These are phyloP conservation scores for Endomychus coccineus DNA, from an alignment of 2,888 invertebrate species.

Conservation along the genomic window DNA sequence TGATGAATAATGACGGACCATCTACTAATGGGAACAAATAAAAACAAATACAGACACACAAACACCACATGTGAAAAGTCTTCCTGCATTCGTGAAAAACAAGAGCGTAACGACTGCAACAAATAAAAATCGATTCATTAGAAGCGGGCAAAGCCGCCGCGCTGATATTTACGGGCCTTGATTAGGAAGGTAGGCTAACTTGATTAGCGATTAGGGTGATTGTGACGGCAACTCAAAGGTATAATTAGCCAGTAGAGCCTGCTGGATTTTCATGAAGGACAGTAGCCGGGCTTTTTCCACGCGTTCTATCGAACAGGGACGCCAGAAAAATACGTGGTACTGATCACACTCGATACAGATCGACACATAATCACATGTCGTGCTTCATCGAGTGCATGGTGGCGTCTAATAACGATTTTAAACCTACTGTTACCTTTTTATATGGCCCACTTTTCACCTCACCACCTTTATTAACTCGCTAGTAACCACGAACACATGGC, in stretches of 20 bases:
- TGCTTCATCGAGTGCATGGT: constrained; percentile 36
- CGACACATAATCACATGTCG: constrained; percentile 39
- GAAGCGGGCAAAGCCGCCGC: constrained; percentile 25
- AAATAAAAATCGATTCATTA: constrained; percentile 44
- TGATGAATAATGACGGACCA: no score
- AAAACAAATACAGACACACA: constrained; percentile 8
- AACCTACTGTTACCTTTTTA: constrained; percentile 20
- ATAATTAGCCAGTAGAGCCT: constrained; percentile 37
- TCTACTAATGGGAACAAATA: not conserved
- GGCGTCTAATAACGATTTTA: constrained; percentile 29
- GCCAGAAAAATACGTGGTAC: constrained; percentile 10
- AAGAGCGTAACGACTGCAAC: constrained; percentile 20
- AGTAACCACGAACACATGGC: constrained; percentile 25
- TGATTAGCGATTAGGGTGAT: constrained; percentile 47
- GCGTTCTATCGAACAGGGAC: constrained; percentile 6
- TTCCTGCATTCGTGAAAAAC: constrained; percentile 4
- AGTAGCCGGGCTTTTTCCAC: constrained; percentile 9
- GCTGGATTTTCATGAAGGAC: constrained; percentile 15
- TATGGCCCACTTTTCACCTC: constrained; percentile 25
- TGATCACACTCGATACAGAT: constrained; percentile 4
- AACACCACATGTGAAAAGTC: not conserved
- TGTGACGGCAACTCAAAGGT: constrained; percentile 45
- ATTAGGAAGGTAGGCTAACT: constrained; percentile 44
- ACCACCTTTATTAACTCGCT: constrained; percentile 31
- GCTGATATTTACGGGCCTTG: constrained; percentile 38